Conservation (phyloP, 2,888 invertebrate genomes). For the Andrena hattorfiana region DNA sequence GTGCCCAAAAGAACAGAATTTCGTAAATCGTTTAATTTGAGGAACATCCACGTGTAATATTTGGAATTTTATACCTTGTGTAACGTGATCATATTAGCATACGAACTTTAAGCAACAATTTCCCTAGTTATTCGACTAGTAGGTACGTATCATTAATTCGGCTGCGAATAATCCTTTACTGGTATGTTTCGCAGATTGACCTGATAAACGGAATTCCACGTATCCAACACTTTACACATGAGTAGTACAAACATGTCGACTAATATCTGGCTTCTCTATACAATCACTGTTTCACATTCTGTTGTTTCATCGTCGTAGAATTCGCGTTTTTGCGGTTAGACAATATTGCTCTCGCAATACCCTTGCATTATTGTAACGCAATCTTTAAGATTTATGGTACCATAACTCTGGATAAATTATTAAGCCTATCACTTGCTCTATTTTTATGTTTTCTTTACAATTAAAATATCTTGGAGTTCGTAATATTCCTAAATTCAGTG, state of each 20-base stretch:
- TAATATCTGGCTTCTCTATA: constrained; percentile 10
- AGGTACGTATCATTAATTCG: constrained; percentile 18
- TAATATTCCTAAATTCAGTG: too few species aligned
- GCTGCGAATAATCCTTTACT: constrained; percentile 10
- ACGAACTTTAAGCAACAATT: constrained; percentile 13
- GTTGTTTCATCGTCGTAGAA: constrained; percentile 1
- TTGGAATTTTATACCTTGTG: too few species aligned
- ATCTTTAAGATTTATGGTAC: not conserved
- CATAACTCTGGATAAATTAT: not conserved
- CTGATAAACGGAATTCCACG: constrained; percentile 4
- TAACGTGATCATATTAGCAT: too few species aligned
- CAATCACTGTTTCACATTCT: constrained; percentile 17
- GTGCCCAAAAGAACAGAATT: too few species aligned
- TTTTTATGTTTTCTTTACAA: not conserved
- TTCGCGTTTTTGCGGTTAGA: constrained; percentile 50
- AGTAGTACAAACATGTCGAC: not conserved
- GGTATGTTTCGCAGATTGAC: constrained; percentile 30
- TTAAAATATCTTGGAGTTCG: not conserved
- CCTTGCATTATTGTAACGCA: constrained; percentile 23
- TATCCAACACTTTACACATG: not conserved
- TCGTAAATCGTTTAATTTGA: too few species aligned
- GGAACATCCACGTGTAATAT: too few species aligned
- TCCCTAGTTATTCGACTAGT: constrained; percentile 9
- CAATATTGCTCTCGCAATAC: constrained; percentile 39
- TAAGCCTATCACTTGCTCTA: not conserved